A percentile compares a stretch with the other conserved stretches of the same genome.
Conservation (phyloP, 23 tunicate species). For the Diplosoma virens region DNA sequence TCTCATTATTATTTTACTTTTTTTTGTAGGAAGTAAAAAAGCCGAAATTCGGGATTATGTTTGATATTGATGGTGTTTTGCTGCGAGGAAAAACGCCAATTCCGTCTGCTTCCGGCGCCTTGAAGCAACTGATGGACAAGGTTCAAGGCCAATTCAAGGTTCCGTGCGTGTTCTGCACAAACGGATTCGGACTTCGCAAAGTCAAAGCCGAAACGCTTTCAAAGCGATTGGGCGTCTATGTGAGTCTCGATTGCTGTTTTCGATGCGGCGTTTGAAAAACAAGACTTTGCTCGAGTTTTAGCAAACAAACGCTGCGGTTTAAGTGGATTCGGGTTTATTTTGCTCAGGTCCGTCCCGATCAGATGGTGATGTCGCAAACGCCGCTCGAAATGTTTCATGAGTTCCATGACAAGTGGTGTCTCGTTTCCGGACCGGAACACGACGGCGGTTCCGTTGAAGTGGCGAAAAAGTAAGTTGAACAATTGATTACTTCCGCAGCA, state of each 20-base stretch:
- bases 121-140: conserved; percentile 65
- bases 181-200: conserved; percentile 84
- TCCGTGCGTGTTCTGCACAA: conserved; percentile 93
- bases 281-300: neutral
- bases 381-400: conserved; percentile 88
- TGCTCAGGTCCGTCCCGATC: conserved; percentile 75
- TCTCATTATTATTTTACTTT: neutral
- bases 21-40: conserved; percentile 30
- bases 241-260: conserved; percentile 6
- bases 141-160: conserved; percentile 44
- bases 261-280: neutral
- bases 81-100: conserved; percentile 95
- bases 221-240: conserved; percentile 73
- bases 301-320: neutral
- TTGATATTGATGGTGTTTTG: conserved; percentile 96
- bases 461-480: conserved; percentile 60
- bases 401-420: conserved; percentile 86
- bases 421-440: conserved; percentile 91
- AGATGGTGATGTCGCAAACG: conserved; percentile 88
- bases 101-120: conserved; percentile 65
- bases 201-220: conserved; percentile 84
- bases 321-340: neutral
- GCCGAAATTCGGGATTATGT: conserved; percentile 88
- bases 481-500: no score
- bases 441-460: conserved; percentile 87